Conservation (phyloP, 2,888 invertebrate species). For the Petrophora chlorosata region DNA sequence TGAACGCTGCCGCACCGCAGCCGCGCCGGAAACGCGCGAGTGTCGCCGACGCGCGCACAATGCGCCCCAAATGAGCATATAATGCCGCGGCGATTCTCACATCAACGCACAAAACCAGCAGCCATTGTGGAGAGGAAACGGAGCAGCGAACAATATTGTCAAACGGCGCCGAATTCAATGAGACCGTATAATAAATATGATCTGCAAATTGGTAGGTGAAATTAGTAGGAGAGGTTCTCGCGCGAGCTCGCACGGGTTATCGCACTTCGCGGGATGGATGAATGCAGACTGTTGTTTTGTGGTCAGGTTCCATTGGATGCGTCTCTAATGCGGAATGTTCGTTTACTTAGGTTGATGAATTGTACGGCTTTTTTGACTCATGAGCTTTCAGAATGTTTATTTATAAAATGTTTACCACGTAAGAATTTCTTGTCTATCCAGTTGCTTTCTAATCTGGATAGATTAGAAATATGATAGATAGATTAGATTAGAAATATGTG, state of each 20-base stretch:
- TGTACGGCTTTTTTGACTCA: slow-evolving; percentile 2
- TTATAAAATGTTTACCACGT: too few species aligned
- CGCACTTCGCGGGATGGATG: slow-evolving; percentile 48
- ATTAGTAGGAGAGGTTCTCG: slow-evolving; percentile 65
- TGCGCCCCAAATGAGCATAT: slow-evolving; percentile 71
- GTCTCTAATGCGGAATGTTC: slow-evolving; percentile 1
- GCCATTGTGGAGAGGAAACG: slow-evolving; percentile 53
- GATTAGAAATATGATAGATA: too few species aligned
- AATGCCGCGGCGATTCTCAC: slow-evolving; percentile 58
- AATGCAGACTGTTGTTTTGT: slow-evolving; percentile 9
- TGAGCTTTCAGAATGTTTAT: too few species aligned
- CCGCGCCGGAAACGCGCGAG: slow-evolving; percentile 60
- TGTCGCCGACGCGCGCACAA: slow-evolving; percentile 61
- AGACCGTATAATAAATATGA: slow-evolving; percentile 38
- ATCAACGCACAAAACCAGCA: slow-evolving; percentile 48
- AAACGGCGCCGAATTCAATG: slow-evolving; percentile 70
- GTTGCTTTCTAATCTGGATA: too few species aligned
- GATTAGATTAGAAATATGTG: too few species aligned
- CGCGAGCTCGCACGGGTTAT: slow-evolving; percentile 49
- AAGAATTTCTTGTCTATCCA: too few species aligned
- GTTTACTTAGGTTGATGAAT: background rate
- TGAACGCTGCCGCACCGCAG: too few species aligned
- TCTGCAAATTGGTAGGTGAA: slow-evolving; percentile 72
- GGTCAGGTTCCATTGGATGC: slow-evolving; percentile 7
- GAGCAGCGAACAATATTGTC: slow-evolving; percentile 58